Evolutionary conservation across 1,140 invertebrate species (phyloP).

Genomic region (Oncopodura yosiiana): DNA sequence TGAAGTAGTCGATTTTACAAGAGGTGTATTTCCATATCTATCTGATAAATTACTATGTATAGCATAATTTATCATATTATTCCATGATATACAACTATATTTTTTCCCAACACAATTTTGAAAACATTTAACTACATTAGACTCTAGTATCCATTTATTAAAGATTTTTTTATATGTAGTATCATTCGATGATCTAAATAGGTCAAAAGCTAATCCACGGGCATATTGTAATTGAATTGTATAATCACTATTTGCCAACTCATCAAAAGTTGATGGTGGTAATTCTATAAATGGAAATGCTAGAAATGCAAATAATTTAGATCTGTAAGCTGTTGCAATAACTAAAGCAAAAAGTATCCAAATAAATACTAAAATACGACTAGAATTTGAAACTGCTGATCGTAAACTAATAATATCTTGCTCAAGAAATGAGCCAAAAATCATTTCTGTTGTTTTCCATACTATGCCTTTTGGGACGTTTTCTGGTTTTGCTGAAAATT

Average conservation of each 20-base stretch:
- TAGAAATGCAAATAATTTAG: conserved; percentile 31
- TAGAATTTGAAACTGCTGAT: too few species aligned
- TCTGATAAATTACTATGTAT: background rate
- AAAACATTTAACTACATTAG: background rate
- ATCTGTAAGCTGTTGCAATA: conserved; percentile 26
- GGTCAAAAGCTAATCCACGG: too few species aligned
- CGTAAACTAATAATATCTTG: too few species aligned
- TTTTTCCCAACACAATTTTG: background rate
- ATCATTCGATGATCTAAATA: too few species aligned
- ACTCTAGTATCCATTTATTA: too few species aligned
- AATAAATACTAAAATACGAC: conserved; percentile 24
- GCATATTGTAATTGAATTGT: too few species aligned
- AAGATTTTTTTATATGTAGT: too few species aligned
- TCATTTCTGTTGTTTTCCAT: too few species aligned
- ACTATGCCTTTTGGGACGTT: conserved; percentile 17
- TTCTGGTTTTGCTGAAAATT: too few species aligned
- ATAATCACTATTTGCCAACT: conserved; percentile 18
- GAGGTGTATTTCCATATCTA: fast-evolving
- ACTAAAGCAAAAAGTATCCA: conserved; percentile 24
- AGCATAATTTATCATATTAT: background rate
- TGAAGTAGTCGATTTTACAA: background rate
- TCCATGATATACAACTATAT: background rate
- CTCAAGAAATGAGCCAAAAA: too few species aligned
- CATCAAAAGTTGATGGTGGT: conserved; percentile 21
- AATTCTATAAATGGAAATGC: conserved; percentile 27